Evolutionary conservation across 2,113 vertebrate genomes (phyloP).

Genomic region (Nothobranchius furzeri): DNA sequence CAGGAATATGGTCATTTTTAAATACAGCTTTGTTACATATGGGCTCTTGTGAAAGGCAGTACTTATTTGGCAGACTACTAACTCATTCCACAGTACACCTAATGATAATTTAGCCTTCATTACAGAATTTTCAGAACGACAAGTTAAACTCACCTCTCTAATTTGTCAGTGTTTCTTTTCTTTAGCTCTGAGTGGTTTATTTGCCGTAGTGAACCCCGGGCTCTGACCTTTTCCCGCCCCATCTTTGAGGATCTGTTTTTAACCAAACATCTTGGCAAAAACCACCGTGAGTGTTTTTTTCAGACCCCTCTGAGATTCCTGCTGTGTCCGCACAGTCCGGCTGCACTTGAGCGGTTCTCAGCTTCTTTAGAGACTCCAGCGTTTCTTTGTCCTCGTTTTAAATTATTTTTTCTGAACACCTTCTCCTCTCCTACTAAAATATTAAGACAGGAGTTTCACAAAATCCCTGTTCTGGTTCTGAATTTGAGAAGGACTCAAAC

Average conservation of each 20-base stretch:
- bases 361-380: background rate
- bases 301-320: background rate
- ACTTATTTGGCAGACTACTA: too few relatives aligned
- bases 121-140: too few relatives aligned
- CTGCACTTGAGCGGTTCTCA: background rate
- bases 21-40: too few relatives aligned
- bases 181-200: too few relatives aligned
- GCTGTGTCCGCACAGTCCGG: constrained; percentile 2
- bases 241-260: constrained; percentile 28
- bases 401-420: background rate
- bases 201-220: constrained; percentile 18
- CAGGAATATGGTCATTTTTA: too few relatives aligned
- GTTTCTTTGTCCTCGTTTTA: background rate
- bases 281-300: background rate
- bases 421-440: background rate
- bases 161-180: too few relatives aligned
- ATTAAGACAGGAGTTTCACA: constrained; percentile 1
- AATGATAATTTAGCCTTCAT: too few relatives aligned
- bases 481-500: background rate
- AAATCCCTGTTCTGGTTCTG: background rate
- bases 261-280: background rate
- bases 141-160: too few relatives aligned
- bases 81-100: too few relatives aligned
- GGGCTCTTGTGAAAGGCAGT: too few relatives aligned
- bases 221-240: constrained; percentile 4